Evolutionary conservation across 2,113 vertebrate genomes (phyloP).

Genomic region (Illadopsis cleaveri): DNA sequence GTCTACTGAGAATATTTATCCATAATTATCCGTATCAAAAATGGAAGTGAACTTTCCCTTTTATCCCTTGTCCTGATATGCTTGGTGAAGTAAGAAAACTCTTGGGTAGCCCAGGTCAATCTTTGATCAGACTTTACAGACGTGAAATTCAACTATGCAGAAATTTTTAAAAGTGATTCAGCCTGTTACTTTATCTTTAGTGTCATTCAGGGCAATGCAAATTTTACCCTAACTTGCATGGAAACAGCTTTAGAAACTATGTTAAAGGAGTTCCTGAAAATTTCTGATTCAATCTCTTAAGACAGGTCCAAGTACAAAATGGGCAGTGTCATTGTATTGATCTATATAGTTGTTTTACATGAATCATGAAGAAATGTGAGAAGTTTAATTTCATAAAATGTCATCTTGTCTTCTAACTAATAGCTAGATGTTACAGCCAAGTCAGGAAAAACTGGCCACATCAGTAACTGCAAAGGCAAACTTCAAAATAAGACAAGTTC

Average conservation of each 20-base stretch:
- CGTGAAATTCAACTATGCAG: neutral
- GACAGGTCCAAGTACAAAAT: neutral
- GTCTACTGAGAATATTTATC: neutral
- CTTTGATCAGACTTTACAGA: conserved; percentile 18
- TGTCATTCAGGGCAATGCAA: neutral
- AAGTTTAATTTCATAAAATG: neutral
- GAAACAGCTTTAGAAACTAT: neutral
- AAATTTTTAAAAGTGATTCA: neutral
- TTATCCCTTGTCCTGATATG: neutral
- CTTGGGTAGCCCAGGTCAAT: neutral
- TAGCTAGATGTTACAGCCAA: neutral
- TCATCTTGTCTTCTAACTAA: neutral
- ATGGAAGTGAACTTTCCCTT: neutral
- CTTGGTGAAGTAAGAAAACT: neutral
- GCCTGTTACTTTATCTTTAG: neutral
- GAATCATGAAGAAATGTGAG: neutral
- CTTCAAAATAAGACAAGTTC: neutral
- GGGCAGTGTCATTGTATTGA: neutral
- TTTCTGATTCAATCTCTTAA: neutral
- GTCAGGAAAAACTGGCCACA: neutral
- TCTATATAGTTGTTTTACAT: neutral
- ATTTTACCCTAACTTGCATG: neutral
- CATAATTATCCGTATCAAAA: neutral
- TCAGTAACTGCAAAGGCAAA: neutral
- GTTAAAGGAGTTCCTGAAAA: neutral